phyloP scores from a whole-genome alignment of 2,888 invertebrate species.

The Yponomeuta cagnagella region DNA sequence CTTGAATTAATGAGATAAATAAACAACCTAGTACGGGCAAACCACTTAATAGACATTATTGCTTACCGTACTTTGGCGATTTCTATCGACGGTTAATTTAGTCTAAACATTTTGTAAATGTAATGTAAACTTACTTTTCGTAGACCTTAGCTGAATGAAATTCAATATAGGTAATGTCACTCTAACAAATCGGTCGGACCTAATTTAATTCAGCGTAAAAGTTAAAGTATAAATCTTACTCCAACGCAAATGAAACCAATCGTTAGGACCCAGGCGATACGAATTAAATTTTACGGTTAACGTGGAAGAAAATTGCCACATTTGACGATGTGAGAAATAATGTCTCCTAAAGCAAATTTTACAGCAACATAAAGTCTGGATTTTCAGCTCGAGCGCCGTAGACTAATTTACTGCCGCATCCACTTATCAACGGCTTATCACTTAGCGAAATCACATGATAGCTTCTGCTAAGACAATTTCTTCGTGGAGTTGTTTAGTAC shows the following conservation, averaged over 20 bases:
- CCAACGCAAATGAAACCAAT: neutral
- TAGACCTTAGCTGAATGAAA: too few relatives aligned
- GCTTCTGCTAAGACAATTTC: too few relatives aligned
- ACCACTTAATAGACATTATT: too few relatives aligned
- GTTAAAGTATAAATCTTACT: neutral
- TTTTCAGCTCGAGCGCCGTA: neutral
- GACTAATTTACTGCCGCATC: neutral
- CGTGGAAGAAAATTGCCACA: neutral
- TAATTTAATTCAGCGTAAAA: neutral
- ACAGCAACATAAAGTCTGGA: conserved; percentile 26
- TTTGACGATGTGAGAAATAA: neutral
- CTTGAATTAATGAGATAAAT: too few relatives aligned
- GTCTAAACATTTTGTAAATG: too few relatives aligned
- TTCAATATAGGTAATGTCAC: neutral
- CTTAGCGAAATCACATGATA: neutral
- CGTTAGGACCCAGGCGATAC: neutral
- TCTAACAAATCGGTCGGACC: neutral
- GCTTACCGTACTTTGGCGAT: too few relatives aligned
- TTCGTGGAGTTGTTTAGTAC: too few relatives aligned
- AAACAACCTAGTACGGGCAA: too few relatives aligned
- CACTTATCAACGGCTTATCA: conserved; percentile 8
- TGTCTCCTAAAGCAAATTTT: neutral
- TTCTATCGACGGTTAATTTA: too few relatives aligned
- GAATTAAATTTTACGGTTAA: neutral
- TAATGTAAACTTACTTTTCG: too few relatives aligned